Evolutionary conservation across 1,140 invertebrate genomes (phyloP).

Genomic region (Rhagoletis zephyria): DNA sequence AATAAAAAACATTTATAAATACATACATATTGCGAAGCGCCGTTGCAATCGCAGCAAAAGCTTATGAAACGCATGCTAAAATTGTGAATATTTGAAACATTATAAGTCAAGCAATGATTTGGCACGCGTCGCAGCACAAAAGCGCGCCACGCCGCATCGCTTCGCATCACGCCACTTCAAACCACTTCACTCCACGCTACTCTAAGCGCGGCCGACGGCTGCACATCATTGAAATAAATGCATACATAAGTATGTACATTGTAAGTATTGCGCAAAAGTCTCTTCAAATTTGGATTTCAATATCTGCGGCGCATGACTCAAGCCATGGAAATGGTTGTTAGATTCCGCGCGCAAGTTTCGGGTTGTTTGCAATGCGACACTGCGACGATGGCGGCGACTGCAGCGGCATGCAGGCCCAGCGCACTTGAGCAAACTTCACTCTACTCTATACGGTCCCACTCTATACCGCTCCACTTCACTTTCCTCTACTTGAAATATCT

Average conservation of each 20-base stretch:
- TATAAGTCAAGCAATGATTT: constrained; percentile 1
- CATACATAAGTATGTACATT: no score
- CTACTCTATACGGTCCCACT: not conserved
- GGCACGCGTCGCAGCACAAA: constrained; percentile 1
- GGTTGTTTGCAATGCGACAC: constrained; percentile 40
- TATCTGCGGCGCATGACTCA: constrained; percentile 39
- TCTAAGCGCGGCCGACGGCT: not conserved
- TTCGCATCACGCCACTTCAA: not conserved
- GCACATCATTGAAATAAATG: not conserved
- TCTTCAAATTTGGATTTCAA: constrained; percentile 20
- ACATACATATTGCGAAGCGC: not conserved
- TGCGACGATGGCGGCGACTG: not conserved
- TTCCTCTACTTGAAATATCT: not conserved
- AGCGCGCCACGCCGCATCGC: not conserved
- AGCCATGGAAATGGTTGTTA: not conserved
- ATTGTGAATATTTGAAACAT: not conserved
- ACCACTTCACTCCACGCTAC: not conserved
- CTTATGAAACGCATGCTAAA: constrained; percentile 4
- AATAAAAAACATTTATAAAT: not conserved
- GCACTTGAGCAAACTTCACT: not conserved
- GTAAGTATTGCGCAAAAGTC: constrained; percentile 4
- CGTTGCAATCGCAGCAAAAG: not conserved
- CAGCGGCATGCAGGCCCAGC: not conserved
- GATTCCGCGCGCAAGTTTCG: constrained; percentile 26
- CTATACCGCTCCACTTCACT: not conserved